Conservation (phyloP, 1,140 invertebrate genomes). For the Apis cerana region DNA sequence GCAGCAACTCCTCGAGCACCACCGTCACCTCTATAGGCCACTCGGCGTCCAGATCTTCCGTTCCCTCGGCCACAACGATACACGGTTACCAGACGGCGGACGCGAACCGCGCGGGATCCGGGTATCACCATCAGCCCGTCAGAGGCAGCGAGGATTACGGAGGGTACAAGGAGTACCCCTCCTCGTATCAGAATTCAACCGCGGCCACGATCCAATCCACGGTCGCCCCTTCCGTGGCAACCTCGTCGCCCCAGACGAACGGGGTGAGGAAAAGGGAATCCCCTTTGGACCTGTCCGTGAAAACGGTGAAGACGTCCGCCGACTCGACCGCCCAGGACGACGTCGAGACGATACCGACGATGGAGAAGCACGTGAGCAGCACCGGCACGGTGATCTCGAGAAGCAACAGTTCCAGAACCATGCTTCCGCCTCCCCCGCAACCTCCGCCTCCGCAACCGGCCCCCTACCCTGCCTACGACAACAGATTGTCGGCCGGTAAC, state of each 20-base stretch:
- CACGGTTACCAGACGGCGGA: slow-evolving; percentile 64
- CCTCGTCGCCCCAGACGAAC: slow-evolving; percentile 60
- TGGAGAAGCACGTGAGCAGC: slow-evolving; percentile 68
- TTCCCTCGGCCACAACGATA: slow-evolving; percentile 44
- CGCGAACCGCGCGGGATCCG: slow-evolving; percentile 38
- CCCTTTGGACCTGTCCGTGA: slow-evolving; percentile 91
- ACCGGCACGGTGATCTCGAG: slow-evolving; percentile 57
- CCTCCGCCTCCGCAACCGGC: slow-evolving; percentile 42
- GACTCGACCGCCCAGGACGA: slow-evolving; percentile 91
- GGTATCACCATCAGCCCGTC: slow-evolving; percentile 43
- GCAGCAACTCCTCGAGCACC: slow-evolving; percentile 71
- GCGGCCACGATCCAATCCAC: slow-evolving; percentile 38
- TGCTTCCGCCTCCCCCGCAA: slow-evolving; percentile 69
- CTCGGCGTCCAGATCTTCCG: slow-evolving; percentile 60
- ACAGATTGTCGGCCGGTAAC: slow-evolving; percentile 58
- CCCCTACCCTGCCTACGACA: slow-evolving; percentile 58
- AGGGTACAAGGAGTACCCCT: slow-evolving; percentile 70
- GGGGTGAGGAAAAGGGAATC: slow-evolving; percentile 85
- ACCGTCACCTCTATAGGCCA: slow-evolving; percentile 72
- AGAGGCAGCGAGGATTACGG: slow-evolving; percentile 57
- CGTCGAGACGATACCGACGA: slow-evolving; percentile 71
- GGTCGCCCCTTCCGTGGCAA: slow-evolving; percentile 30
- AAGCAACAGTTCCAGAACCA: slow-evolving; percentile 68
- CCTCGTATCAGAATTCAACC: slow-evolving; percentile 57
- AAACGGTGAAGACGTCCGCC: slow-evolving; percentile 91